phyloP scores from a whole-genome alignment of 2,797 vertebrate species.

The Chiroxiphia lanceolata region DNA sequence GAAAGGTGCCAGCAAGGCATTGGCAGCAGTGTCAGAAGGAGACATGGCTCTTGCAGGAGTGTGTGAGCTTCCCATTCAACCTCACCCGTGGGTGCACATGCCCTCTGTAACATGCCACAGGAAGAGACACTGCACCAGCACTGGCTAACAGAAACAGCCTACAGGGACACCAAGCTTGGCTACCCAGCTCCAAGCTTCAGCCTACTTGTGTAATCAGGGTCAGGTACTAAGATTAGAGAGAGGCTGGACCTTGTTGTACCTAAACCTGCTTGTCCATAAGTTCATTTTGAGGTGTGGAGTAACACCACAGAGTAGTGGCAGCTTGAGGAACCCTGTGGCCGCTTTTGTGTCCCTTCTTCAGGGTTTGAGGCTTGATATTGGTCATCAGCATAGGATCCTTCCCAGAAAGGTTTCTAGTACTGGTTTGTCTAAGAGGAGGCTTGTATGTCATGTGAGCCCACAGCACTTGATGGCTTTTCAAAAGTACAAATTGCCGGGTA shows the following conservation, averaged over 20 bases:
- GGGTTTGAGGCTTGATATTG: background rate
- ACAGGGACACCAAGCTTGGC: background rate
- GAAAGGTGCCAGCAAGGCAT: background rate
- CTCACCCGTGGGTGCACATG: background rate
- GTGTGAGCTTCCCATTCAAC: rapidly evolving
- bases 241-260: background rate
- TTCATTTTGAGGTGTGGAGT: background rate
- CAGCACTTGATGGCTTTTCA: background rate
- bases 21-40: background rate
- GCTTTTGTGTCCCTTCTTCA: background rate
- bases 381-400: background rate
- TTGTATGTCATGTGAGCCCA: background rate
- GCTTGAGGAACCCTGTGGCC: background rate
- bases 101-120: rapidly evolving
- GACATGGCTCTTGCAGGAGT: background rate
- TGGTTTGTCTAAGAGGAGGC: background rate
- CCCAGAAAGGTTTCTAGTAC: background rate
- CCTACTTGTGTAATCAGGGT: background rate
- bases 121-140: rapidly evolving
- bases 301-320: background rate
- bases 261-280: background rate
- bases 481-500: background rate
- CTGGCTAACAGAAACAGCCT: no score
- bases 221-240: no score
- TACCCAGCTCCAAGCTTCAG: background rate